Base-by-base conservation (phyloP, 2,113 vertebrate genomes). In the Gallinago paraguaiae region DNA sequence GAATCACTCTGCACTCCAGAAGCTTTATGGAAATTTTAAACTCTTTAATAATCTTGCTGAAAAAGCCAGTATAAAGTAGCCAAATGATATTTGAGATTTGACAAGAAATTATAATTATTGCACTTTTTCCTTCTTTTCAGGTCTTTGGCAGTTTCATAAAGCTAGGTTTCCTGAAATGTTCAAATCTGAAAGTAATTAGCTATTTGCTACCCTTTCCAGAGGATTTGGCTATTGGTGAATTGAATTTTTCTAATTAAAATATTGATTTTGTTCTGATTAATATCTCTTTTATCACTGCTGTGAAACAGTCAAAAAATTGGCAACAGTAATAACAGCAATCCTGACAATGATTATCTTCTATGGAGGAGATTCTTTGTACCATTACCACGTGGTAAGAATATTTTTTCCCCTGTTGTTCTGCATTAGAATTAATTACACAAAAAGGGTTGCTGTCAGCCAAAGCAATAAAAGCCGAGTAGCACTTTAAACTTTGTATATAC, bases 261-360 rank as follows among this genome's bases (percentile, higher is more conserved):
- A 88, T 64, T 93, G 75, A 63, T 92, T 63, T 72, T 57, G 67
- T 77, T 37, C 65, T 90, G 57, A 94, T 91, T 92, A 94, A 31
- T 69, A 88, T 83, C 28, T 81, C 6, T 16, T 85, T 93, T 90
- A 75, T 88, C 45, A 48, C 19, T 85, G 24, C 53, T 77, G 25
- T 57, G 81, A 95, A 89, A 70, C 25, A 70, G 43, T 82, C 30
- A 95, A 90, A 86, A 85, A 83, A 88, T 61, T 50, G 12, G 45
- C 57, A n/a, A 67, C 41, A 68, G 20, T 39, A 84, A 74, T 53
- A 87, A 39, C 17, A 74, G 31, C 56, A 82, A 43, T 15, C 4
- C 68, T 64, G 17, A 27, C 15, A 61, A 22, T 12, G 4, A 43
- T 76, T 82, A 33, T 69, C 14, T 53, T 43, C 59, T 51, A 4